phyloP scores from a whole-genome alignment of 1,140 invertebrate species.

The Atta cephalotes region DNA sequence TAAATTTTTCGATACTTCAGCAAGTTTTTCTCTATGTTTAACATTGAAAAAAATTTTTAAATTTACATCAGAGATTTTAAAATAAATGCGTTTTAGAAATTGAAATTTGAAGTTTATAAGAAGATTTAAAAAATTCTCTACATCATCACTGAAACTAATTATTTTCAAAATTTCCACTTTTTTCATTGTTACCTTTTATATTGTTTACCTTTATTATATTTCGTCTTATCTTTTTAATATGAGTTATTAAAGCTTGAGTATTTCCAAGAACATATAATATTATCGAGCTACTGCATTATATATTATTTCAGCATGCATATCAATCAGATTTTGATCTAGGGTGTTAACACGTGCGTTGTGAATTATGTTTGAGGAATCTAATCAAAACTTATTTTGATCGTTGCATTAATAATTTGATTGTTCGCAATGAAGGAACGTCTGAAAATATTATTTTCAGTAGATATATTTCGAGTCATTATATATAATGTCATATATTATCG shows the following conservation, averaged over 20 bases:
- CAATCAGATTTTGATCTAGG: background rate
- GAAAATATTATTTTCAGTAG: background rate
- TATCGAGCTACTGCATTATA: conserved; percentile 19
- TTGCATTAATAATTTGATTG: background rate
- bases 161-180: background rate
- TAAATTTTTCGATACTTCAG: no score
- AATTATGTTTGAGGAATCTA: background rate
- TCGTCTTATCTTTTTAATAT: background rate
- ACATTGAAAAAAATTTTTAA: no score
- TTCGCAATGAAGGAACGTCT: background rate
- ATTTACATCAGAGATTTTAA: background rate
- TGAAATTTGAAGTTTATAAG: background rate
- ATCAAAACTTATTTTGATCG: background rate
- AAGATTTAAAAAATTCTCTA: background rate
- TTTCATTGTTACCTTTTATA: background rate
- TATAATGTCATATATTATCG: background rate
- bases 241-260: background rate
- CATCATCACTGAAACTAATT: background rate
- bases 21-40: no score
- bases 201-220: background rate
- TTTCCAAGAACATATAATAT: background rate
- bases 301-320: background rate
- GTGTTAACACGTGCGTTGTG: background rate
- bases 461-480: no score
- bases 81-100: background rate